phyloP scores from a whole-genome alignment of 2,797 vertebrate genomes.

The Eulemur rubriventer region DNA sequence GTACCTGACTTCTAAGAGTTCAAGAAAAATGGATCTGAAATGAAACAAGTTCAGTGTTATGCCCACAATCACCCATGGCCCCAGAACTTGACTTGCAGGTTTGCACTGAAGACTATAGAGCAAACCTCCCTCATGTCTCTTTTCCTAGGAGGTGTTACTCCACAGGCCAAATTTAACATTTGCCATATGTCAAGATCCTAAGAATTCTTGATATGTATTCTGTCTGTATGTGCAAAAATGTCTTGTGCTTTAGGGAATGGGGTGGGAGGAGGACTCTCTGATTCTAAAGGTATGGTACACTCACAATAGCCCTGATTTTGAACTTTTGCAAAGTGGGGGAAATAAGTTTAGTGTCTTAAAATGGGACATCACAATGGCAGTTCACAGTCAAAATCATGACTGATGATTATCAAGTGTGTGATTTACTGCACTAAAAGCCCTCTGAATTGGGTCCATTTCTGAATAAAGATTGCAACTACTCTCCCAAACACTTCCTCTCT shows the following conservation, averaged over 20 bases:
- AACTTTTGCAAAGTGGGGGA: slow-evolving; percentile 19
- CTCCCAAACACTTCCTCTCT: slow-evolving; percentile 71
- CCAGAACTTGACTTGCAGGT: neutral
- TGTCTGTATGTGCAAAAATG: slow-evolving; percentile 7
- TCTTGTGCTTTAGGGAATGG: slow-evolving; percentile 12
- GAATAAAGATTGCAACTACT: slow-evolving; percentile 76
- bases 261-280: neutral
- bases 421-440: slow-evolving; percentile 80
- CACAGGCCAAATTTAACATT: slow-evolving; percentile 59
- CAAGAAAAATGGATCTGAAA: neutral
- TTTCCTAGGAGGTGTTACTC: slow-evolving; percentile 46
- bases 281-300: slow-evolving; percentile 43
- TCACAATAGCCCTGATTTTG: slow-evolving; percentile 68
- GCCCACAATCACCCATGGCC: neutral
- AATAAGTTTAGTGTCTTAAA: slow-evolving; percentile 69
- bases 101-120: neutral
- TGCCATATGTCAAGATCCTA: slow-evolving; percentile 37
- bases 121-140: neutral
- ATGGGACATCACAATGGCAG: slow-evolving; percentile 40
- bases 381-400: slow-evolving; percentile 72
- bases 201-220: slow-evolving; percentile 22
- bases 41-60: neutral
- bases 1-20: neutral
- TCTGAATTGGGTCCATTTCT: slow-evolving; percentile 78
- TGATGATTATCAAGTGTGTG: slow-evolving; percentile 72